Evolutionary conservation across 2,113 vertebrate species (phyloP).

Genomic region (Prionailurus viverrinus): DNA sequence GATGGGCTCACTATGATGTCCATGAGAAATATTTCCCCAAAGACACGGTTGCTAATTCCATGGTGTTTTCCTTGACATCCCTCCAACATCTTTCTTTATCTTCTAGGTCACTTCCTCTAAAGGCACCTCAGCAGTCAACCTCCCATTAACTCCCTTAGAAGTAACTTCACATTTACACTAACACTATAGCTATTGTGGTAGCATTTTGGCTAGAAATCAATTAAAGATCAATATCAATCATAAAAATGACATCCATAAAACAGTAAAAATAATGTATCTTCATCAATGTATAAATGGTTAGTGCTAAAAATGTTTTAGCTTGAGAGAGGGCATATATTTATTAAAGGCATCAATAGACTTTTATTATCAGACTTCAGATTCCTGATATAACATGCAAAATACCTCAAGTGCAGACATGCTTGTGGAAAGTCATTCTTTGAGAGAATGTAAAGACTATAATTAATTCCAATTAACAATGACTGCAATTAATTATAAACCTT

Average conservation of each 20-base stretch:
- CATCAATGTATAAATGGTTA: neutral
- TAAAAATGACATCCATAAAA: neutral
- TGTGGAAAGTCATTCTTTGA: neutral
- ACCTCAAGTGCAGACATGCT: neutral
- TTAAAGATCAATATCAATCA: neutral
- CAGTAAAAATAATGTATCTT: neutral
- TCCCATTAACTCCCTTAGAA: neutral
- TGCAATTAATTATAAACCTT: neutral
- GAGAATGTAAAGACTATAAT: neutral
- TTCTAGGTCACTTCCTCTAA: neutral
- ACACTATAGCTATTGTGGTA: neutral
- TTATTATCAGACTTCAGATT: neutral
- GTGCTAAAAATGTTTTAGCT: neutral
- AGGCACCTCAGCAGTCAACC: neutral
- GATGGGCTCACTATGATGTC: neutral
- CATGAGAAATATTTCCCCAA: neutral
- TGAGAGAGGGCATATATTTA: neutral
- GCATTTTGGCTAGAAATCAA: neutral
- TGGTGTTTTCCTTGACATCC: neutral
- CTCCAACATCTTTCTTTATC: neutral
- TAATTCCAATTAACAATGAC: neutral
- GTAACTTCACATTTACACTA: neutral
- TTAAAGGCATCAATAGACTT: neutral
- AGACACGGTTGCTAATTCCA: neutral
- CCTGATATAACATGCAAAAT: neutral